phyloP scores from a whole-genome alignment of 2,113 vertebrate genomes.

The Hydropotes inermis region DNA sequence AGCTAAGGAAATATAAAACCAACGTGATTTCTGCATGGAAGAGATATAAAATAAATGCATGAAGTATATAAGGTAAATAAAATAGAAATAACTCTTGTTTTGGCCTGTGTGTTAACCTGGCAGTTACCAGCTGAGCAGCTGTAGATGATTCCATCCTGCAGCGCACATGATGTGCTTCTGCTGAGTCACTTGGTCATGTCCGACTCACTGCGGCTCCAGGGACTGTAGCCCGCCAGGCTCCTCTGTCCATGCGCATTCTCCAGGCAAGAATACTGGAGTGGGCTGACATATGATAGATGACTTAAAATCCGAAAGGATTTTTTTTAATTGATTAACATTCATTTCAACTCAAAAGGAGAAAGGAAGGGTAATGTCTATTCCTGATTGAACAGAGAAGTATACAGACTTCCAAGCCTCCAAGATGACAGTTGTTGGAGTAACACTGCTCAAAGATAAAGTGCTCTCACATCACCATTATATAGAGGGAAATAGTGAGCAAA shows the following conservation, averaged over 20 bases:
- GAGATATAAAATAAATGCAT: not conserved
- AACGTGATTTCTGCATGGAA: not conserved
- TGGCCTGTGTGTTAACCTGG: not conserved
- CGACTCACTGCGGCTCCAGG: fast-evolving
- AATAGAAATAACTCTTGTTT: not conserved
- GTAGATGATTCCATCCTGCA: not conserved
- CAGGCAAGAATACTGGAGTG: not conserved
- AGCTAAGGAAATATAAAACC: not conserved
- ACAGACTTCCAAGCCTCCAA: not conserved
- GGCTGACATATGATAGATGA: not conserved
- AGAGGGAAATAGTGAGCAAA: not conserved
- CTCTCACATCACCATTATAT: not conserved
- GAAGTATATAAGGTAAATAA: not conserved
- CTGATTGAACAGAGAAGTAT: not conserved
- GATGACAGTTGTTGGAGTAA: not conserved
- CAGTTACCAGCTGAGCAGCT: not conserved
- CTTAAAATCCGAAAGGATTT: not conserved
- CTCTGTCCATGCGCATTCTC: not conserved
- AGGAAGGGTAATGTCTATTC: not conserved
- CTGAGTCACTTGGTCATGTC: not conserved
- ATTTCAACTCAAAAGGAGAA: not conserved
- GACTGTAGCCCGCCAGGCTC: not conserved
- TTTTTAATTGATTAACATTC: not conserved
- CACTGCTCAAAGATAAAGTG: not conserved
- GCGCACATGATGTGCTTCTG: not conserved